These are phyloP conservation scores for Phrynocephalus vlangalii DNA, from an alignment of 2,797 vertebrate species.

Conservation along the genomic window DNA sequence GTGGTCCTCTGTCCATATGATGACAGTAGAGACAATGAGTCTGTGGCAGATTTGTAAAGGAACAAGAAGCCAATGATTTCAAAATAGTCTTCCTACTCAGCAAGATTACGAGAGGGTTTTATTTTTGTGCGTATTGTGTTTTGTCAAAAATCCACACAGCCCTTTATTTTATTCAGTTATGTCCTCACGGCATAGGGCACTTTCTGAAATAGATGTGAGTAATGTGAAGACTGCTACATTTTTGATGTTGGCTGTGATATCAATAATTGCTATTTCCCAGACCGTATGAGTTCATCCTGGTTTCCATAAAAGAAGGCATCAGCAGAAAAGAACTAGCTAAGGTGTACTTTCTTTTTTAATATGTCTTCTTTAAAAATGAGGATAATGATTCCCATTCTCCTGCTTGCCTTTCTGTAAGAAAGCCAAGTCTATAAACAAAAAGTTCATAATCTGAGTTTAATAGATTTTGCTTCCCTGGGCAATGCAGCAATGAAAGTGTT, in stretches of 20 bases:
- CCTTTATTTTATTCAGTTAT: not conserved
- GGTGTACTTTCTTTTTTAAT: not conserved
- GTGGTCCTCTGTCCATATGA: too few relatives aligned
- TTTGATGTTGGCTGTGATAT: not conserved
- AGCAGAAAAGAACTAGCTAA: not conserved
- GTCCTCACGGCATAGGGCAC: not conserved
- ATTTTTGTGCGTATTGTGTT: too few relatives aligned
- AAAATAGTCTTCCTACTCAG: too few relatives aligned
- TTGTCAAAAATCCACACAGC: too few relatives aligned
- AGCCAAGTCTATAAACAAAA: conserved; percentile 64
- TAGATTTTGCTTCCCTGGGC: conserved; percentile 69
- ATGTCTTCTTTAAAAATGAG: conserved; percentile 47
- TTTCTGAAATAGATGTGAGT: not conserved
- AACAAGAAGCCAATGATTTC: too few relatives aligned
- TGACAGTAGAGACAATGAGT: too few relatives aligned
- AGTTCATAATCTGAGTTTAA: conserved; percentile 66
- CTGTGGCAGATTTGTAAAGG: too few relatives aligned
- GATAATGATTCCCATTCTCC: conserved; percentile 48
- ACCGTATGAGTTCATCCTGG: rapidly evolving
- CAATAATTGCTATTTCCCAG: not conserved
- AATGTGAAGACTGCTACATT: not conserved
- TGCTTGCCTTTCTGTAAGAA: conserved; percentile 57
- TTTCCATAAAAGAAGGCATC: not conserved
- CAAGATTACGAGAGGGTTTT: too few relatives aligned
- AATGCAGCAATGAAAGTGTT: conserved; percentile 59